Base-by-base conservation (phyloP, 2,797 vertebrate species). In the Tapera naevia region DNA sequence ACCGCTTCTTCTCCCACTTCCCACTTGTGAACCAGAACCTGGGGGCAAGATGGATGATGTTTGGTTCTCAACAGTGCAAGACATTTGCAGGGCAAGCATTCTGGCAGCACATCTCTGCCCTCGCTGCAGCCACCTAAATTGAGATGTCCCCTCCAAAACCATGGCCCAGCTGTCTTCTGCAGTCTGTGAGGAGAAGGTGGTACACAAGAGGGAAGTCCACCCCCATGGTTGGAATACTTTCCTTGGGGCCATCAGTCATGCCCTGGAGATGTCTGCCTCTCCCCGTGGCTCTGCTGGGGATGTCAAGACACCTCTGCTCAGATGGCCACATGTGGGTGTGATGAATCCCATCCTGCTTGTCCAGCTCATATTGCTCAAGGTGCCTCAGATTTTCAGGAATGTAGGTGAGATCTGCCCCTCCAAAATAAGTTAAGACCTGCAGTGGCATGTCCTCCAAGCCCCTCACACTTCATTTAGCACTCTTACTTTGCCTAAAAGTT, bases 11-110 rank as follows among this genome's bases (percentile, higher is more conserved):
- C 69, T 83, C 45, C 41, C 22, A 2, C 56, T 65, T 79, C 57
- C 35, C 46, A 5, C 18, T 21, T 2, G 3, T 2, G 4, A 37
- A 19, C 1, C 19, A 17, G 56, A 50, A 32, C 28, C 60, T 9
- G 39, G 32, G 22, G 28, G 9, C 1, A 3, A 30, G 32, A 11
- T 0, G 6, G 71, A 13, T 0, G 0, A 35, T 0, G 2, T 10
- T 51, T 0, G 14, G n/a, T 58, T 66, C 70, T 32, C 25, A 2
- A 3, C 23, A 13, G 9, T 33, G 32, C 15, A 0, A 5, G n/a
- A 14, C 9, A 5, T 41, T 51, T 39, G 69, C n/a, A 61, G 51
- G 50, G 30, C 41, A 43, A 66, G 6, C 0, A 1, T 45, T n/a
- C 53, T 33, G 46, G 45, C 3, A 48, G 25, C 28, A 18, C 2